Base-by-base conservation (phyloP, 2,888 invertebrate species). In the Tribolium freemani region DNA sequence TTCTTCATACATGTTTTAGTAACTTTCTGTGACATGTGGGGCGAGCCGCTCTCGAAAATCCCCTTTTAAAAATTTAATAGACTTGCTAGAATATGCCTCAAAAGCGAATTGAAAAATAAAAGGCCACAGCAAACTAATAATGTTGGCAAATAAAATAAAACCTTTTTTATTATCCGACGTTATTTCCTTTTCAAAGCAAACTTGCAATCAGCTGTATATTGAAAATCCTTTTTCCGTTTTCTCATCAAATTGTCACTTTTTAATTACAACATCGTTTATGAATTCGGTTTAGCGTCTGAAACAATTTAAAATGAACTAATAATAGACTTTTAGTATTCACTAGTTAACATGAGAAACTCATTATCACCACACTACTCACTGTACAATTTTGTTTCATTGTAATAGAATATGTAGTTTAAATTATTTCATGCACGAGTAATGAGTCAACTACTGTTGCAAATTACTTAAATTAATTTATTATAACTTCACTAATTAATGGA, bases 41-140 rank as follows among this genome's bases (percentile, higher is more conserved):
- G 26, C 3, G 26, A 26, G 26, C 26, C 26, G 26, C 26, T 48
- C 48, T 48, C 48, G 48, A 11, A 11, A 48, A 48, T 6, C n/a
- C 26, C 16, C 30, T 30, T 31, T 51, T 60, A 50, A 63, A 63
- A 63, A 51, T 63, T 63, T 50, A 63, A 51, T 50, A 20, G 46
- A 48, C 20, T 45, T 11, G 11, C 50, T 6, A 50, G 50, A 63
- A 63, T 26, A 30, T 48, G 11, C 60, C 21, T 8, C 30, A 60
- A 60, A 48, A 26, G 60, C 57, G 60, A 48, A 48, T 60, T 60
- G 60, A 60, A 60, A 60, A 60, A 60, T 60, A 60, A 60, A 57
- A 48, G 46, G 8, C 63, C 50, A 63, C 50, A 50, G 50, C 63
- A 63, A 63, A 63, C 63, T 64, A 54, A 64, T 64, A 64, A 53